phyloP scores from a whole-genome alignment of 1,140 invertebrate species.

The Ganaspis sp. region DNA sequence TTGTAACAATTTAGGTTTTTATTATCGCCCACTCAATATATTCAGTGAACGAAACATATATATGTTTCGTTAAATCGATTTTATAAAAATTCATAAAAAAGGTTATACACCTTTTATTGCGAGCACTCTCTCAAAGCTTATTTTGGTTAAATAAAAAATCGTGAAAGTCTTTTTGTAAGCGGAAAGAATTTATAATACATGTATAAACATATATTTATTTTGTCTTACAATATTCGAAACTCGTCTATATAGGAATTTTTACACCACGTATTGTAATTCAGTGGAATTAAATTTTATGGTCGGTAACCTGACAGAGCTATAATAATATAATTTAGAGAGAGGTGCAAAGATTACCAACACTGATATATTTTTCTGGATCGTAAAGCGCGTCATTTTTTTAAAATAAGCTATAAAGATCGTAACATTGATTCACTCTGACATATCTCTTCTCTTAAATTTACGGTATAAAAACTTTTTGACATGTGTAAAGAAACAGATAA shows the following conservation, averaged over 20 bases:
- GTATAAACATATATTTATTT: too few relatives aligned
- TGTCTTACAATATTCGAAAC: neutral
- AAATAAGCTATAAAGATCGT: conserved; percentile 57
- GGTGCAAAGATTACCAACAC: neutral
- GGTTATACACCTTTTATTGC: too few relatives aligned
- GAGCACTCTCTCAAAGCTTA: too few relatives aligned
- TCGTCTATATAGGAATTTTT: neutral
- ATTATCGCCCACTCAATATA: too few relatives aligned
- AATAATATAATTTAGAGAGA: neutral
- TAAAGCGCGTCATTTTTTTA: conserved; percentile 37
- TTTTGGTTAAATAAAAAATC: too few relatives aligned
- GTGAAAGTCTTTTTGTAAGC: too few relatives aligned
- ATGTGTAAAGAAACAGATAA: neutral
- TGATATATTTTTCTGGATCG: conserved; percentile 26
- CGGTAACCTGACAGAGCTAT: neutral
- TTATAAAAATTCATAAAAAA: too few relatives aligned
- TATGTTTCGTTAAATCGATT: too few relatives aligned
- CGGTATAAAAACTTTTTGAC: neutral
- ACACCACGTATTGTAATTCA: neutral
- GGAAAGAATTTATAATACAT: too few relatives aligned
- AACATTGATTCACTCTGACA: conserved; percentile 55
- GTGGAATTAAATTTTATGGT: neutral
- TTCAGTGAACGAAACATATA: too few relatives aligned
- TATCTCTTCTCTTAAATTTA: conserved; percentile 2
- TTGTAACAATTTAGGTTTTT: too few relatives aligned